Evolutionary conservation across 2,888 invertebrate genomes (phyloP), one percentile per base, ranked within the genome.

Genomic region (Diogma glabrata): DNA sequence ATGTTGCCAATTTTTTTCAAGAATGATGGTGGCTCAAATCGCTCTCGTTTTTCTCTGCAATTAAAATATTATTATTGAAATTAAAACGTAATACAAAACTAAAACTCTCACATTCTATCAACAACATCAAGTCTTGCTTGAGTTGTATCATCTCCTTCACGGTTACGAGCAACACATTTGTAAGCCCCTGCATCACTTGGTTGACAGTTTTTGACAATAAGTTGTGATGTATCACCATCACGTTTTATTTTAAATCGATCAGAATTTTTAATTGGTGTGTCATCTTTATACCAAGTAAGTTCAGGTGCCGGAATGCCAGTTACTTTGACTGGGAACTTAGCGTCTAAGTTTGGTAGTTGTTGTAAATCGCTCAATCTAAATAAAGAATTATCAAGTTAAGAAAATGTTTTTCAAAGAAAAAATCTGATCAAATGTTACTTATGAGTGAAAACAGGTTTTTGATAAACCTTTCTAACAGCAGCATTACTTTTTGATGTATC

Each of bases 1-100:
- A 84, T 84, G 65, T 92, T 91, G 0, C 89, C 90, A 60, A 92
- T 85, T 63, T 82, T 84, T 73, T 93, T 93, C 60, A 93, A 72
- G 77, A 93, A 93, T 46, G 82, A 78, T 4, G 93, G 91, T 1
- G 90, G 80, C 66, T 93, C 92, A 36, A 83, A 78, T 60, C 82
- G 84, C 60, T 84, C 79, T 57, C 76, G 78, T 60, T 79, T 78
- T 57, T 81, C 83, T 49, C 88, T 89, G 61, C 4, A 65, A 64
- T 54, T 30, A 55, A 54, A 52, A 56, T 50, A 46, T 16, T 51
- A n/a, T n/a, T n/a, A n/a, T n/a, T 22, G 16, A 8, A n/a, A 43
- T 36, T 38, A n/a, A 30, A 23, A n/a, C 22, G 10, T 19, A 47
- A 14, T 40, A 26, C 49, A 50, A 51, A 54, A 52, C 33, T 3